Evolutionary conservation across 2,888 invertebrate genomes (phyloP), one percentile per base, ranked within the genome.

Genomic region (Drosophila parthenogenetica): DNA sequence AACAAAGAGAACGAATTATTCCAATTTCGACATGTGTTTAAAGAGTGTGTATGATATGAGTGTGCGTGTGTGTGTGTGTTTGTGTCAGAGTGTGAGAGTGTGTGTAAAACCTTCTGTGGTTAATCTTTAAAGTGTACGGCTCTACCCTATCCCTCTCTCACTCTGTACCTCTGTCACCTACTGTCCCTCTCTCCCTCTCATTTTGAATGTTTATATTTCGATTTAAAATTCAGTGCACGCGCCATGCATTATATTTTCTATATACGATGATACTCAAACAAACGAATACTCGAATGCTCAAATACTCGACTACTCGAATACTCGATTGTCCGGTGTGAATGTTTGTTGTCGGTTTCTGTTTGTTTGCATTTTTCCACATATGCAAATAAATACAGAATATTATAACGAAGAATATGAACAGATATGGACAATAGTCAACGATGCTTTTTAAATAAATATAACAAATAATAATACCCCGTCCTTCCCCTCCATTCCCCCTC

Each of bases 211-310:
- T 84, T 84, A 77, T 75, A 77, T 81, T 81, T 74, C 74, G 77
- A 77, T 87, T 87, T 83, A 71, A 83, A 83, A 85, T 83, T 87
- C 82, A 65, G 77, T 81, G 79, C 87, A 87, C 85, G 83, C 74
- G 82, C 77, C 59, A 39, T 67, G 82, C 87, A 85, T 84, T 87
- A 85, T 81, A 74, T 72, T 73, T 75, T 60, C 71, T 69, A 81
- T 72, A 74, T 72, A 55, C 40, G 57, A 65, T 22, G 55, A 59
- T 61, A 45, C 58, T 37, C 62, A 17, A 55, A 63, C 57, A 77
- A 40, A 60, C 29, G 13, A 60, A 70, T 64, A 65, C 65, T 14
- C 43, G 25, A 25, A 46, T 45, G 45, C 35, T 45, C 45, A 22
- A 45, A 57, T 43, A 35, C 32, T 14, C 45, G 25, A 25, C 16